Percentiles rank a stretch among this genome's conserved stretches.
Evolutionary conservation across 2,888 invertebrate genomes (phyloP).

Genomic region (Yponomeuta evonymella): DNA sequence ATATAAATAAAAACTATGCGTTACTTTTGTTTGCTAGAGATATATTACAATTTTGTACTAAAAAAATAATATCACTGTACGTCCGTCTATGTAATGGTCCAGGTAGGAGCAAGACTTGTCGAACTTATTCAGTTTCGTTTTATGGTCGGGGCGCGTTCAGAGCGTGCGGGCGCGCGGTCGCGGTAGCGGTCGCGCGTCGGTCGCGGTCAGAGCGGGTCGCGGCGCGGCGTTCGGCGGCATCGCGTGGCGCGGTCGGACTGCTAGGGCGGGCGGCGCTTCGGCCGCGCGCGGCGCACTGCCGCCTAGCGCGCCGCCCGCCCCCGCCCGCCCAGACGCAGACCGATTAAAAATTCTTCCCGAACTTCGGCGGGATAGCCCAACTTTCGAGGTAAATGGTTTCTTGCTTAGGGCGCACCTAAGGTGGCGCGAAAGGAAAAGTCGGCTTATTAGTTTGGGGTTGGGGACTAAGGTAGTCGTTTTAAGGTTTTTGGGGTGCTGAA

Average conservation of each 20-base stretch:
- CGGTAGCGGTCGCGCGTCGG: slow-evolving; percentile 32
- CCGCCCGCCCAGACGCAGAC: slow-evolving; percentile 30
- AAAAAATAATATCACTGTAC: slow-evolving; percentile 25
- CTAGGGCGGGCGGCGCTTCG: slow-evolving; percentile 66
- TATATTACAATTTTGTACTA: slow-evolving; percentile 71
- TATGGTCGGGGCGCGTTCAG: slow-evolving; percentile 43
- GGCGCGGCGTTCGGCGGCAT: slow-evolving; percentile 32
- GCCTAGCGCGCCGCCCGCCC: slow-evolving; percentile 38
- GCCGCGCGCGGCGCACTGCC: slow-evolving; percentile 77
- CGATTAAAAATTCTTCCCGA: slow-evolving; percentile 69
- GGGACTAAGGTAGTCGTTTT: background rate
- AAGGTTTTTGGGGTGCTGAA: background rate
- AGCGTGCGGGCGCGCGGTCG: slow-evolving; percentile 40
- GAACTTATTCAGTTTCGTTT: slow-evolving; percentile 72
- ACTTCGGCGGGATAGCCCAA: slow-evolving; percentile 52
- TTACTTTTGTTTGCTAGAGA: slow-evolving; percentile 47
- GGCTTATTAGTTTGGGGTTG: background rate
- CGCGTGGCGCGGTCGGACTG: slow-evolving; percentile 45
- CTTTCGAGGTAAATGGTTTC: slow-evolving; percentile 42
- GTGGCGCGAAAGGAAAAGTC: slow-evolving; percentile 8
- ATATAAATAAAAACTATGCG: slow-evolving; percentile 62
- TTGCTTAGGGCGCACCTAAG: slow-evolving; percentile 19
- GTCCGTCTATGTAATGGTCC: slow-evolving; percentile 73
- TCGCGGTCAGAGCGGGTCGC: slow-evolving; percentile 33
- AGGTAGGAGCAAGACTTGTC: slow-evolving; percentile 74